Percentiles rank a stretch among this genome's conserved stretches.
Conservation (phyloP, 2,113 vertebrate species). For the Myotis davidii region DNA sequence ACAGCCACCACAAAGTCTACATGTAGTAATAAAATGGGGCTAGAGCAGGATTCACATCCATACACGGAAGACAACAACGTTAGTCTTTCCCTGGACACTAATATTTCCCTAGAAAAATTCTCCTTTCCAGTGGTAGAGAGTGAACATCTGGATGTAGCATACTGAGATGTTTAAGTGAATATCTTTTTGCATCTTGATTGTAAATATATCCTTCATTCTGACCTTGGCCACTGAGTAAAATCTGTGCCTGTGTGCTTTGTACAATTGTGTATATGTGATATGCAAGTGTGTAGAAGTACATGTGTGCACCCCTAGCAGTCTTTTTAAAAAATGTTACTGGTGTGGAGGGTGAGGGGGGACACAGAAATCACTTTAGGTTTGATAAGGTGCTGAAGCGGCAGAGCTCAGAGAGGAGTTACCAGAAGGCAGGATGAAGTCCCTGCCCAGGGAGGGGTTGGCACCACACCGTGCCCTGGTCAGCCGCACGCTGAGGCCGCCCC, state of each 20-base stretch:
- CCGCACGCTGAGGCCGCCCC: neutral
- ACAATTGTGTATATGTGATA: neutral
- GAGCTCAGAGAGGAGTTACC: neutral
- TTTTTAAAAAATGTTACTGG: neutral
- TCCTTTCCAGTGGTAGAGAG: neutral
- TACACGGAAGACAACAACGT: conserved; percentile 22
- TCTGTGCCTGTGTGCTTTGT: neutral
- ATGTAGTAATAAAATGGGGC: neutral
- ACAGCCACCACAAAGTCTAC: neutral
- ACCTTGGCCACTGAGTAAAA: conserved; percentile 13
- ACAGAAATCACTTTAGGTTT: neutral
- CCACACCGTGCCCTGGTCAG: neutral
- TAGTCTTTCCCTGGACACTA: neutral
- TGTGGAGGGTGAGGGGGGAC: neutral
- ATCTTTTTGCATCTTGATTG: conserved; percentile 28
- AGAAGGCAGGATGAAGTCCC: neutral
- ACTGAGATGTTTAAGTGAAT: neutral
- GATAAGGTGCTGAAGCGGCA: neutral
- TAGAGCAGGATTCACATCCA: neutral
- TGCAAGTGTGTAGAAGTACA: neutral
- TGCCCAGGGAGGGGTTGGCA: neutral
- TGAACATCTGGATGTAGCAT: conserved; percentile 36
- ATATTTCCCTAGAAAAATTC: conserved; percentile 3
- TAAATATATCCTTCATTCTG: conserved; percentile 7
- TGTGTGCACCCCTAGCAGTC: neutral